Conservation (phyloP, 2,888 invertebrate genomes). For the Drosophila quinaria region DNA sequence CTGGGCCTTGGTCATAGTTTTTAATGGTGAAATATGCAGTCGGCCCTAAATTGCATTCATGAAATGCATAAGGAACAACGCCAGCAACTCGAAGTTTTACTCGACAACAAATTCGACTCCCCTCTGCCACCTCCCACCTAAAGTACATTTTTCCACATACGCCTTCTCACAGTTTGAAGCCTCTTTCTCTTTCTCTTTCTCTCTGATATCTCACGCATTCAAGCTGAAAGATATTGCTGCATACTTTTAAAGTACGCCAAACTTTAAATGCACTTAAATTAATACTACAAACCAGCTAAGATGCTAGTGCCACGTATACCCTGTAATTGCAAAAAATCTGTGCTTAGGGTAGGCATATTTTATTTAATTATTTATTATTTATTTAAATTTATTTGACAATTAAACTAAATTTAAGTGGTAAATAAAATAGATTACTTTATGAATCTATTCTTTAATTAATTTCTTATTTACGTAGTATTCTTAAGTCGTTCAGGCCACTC, state of each 20-base stretch:
- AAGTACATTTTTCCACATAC: neutral
- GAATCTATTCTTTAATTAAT: neutral
- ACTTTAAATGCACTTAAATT: slow-evolving; percentile 45
- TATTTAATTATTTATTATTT: too few relatives aligned
- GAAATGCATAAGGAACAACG: slow-evolving; percentile 59
- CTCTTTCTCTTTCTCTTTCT: neutral
- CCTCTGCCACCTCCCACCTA: neutral
- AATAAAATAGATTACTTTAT: too few relatives aligned
- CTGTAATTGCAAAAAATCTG: neutral
- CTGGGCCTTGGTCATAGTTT: slow-evolving; percentile 47
- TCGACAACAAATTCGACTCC: slow-evolving; percentile 15
- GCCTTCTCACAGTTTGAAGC: neutral
- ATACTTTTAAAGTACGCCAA: slow-evolving; percentile 31
- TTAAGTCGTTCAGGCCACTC: neutral
- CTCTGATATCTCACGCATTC: slow-evolving; percentile 6
- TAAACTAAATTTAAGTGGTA: too few relatives aligned
- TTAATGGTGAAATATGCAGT: slow-evolving; percentile 61
- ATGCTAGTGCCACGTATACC: slow-evolving; percentile 13
- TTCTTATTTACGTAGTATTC: neutral
- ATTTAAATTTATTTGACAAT: too few relatives aligned
- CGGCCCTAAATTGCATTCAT: slow-evolving; percentile 67
- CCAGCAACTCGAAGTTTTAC: slow-evolving; percentile 15
- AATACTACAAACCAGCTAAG: slow-evolving; percentile 19
- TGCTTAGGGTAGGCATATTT: neutral
- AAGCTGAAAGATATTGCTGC: slow-evolving; percentile 30